Percentiles rank a stretch among this genome's conserved stretches.
phyloP scores from a whole-genome alignment of 2,797 vertebrate genomes.

The Eptatretus atami region DNA sequence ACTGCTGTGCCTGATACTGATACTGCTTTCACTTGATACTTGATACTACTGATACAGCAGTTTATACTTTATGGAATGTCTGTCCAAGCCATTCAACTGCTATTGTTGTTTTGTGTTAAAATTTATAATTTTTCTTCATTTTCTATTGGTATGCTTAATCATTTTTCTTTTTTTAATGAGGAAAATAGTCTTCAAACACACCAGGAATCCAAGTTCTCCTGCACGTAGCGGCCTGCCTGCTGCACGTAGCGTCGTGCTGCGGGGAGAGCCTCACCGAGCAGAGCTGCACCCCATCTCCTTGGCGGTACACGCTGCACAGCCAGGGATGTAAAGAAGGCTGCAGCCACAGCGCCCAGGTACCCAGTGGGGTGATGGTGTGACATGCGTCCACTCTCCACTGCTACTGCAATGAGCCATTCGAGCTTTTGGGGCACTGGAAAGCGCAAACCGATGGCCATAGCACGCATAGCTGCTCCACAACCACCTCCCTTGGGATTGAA shows the following conservation, averaged over 20 bases:
- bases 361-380: constrained; percentile 36
- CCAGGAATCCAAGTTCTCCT: constrained; percentile 25
- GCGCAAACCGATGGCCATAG: constrained; percentile 32
- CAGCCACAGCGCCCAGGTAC: constrained; percentile 24
- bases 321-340: constrained; percentile 24
- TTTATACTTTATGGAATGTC: too few relatives aligned
- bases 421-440: constrained; percentile 15
- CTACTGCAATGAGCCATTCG: constrained; percentile 18
- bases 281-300: constrained; percentile 19
- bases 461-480: constrained; percentile 31
- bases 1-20: too few relatives aligned
- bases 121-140: too few relatives aligned
- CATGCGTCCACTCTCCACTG: constrained; percentile 32
- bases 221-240: constrained; percentile 14
- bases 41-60: too few relatives aligned
- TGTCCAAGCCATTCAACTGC: too few relatives aligned
- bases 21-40: too few relatives aligned
- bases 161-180: neutral
- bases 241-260: constrained; percentile 17
- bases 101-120: too few relatives aligned
- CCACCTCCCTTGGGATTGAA: constrained; percentile 18
- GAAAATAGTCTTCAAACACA: constrained; percentile 12
- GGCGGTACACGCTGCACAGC: constrained; percentile 16
- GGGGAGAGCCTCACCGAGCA: constrained; percentile 17
- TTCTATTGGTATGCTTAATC: too few relatives aligned